A percentile compares a stretch with the other conserved stretches of the same genome.
These are phyloP conservation scores for Platycheirus albimanus DNA, from an alignment of 2,888 invertebrate species.

Conservation along the genomic window DNA sequence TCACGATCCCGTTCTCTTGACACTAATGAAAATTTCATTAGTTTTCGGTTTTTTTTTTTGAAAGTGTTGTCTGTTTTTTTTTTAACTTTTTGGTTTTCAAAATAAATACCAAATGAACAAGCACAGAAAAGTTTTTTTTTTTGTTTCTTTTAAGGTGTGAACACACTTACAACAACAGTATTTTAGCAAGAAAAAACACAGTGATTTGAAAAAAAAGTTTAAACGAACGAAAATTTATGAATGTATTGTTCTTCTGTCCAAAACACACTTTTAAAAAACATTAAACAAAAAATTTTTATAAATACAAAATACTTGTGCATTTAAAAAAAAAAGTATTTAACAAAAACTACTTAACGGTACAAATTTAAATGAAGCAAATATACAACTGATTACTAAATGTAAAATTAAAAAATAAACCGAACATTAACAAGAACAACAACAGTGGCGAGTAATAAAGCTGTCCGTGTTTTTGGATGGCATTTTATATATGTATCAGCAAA, in stretches of 20 bases:
- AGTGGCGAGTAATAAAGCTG: slow-evolving; percentile 45
- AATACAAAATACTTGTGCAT: slow-evolving; percentile 52
- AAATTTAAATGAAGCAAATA: slow-evolving; percentile 31
- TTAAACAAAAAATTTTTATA: slow-evolving; percentile 19
- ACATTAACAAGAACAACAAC: slow-evolving; percentile 31
- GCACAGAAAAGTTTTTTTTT: slow-evolving; percentile 33
- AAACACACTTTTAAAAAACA: slow-evolving; percentile 45
- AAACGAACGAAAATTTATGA: slow-evolving; percentile 11
- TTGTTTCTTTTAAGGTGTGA: slow-evolving; percentile 21
- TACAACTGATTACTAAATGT: slow-evolving; percentile 11
- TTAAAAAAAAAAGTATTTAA: slow-evolving; percentile 18
- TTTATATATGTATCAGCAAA: slow-evolving; percentile 25
- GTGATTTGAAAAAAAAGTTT: slow-evolving; percentile 6
- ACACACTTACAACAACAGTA: slow-evolving; percentile 47
- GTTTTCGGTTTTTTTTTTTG: slow-evolving; percentile 62
- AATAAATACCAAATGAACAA: slow-evolving; percentile 33
- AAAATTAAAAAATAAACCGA: slow-evolving; percentile 21
- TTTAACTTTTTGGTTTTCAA: slow-evolving; percentile 41
- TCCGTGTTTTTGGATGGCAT: slow-evolving; percentile 10
- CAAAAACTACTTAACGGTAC: slow-evolving; percentile 9
- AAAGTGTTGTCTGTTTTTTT: slow-evolving; percentile 53
- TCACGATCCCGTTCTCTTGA: slow-evolving; percentile 81
- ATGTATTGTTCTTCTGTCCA: slow-evolving; percentile 7
- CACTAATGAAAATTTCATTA: slow-evolving; percentile 79
- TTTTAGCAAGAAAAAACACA: slow-evolving; percentile 53